Percentiles rank a stretch among this genome's conserved stretches.
Evolutionary conservation across 2,888 invertebrate species (phyloP).

Genomic region (Dynastes maya): DNA sequence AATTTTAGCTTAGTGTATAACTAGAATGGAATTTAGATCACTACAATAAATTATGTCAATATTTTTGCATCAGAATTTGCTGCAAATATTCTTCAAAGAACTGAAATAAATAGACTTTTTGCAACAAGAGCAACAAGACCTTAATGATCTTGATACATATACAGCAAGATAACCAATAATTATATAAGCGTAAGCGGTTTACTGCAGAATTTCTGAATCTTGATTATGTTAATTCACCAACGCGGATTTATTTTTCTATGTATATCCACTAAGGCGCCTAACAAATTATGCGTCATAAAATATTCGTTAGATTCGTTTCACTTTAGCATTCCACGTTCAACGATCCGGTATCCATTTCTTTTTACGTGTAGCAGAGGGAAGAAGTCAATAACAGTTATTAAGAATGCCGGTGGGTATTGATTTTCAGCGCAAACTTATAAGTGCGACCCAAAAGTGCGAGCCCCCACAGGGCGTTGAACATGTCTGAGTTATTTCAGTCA

Average conservation of each 20-base stretch:
- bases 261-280: neutral
- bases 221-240: conserved; percentile 28
- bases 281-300: conserved; percentile 38
- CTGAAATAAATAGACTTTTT: too few species aligned
- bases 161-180: conserved; percentile 12
- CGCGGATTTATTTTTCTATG: conserved; percentile 9
- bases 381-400: conserved; percentile 42
- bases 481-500: conserved; percentile 58
- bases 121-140: too few species aligned
- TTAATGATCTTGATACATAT: neutral
- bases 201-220: conserved; percentile 21
- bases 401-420: conserved; percentile 43
- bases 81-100: too few species aligned
- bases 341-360: conserved; percentile 18
- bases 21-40: too few species aligned
- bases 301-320: conserved; percentile 8
- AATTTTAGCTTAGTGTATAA: too few species aligned
- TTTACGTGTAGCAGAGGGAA: conserved; percentile 24
- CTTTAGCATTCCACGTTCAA: conserved; percentile 13
- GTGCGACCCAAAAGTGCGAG: conserved; percentile 36
- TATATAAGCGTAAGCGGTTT: neutral
- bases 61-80: too few species aligned
- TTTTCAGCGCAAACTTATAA: conserved; percentile 45
- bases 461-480: conserved; percentile 56
- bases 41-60: too few species aligned